A percentile compares a stretch with the other conserved stretches of the same genome.
These are phyloP conservation scores for Poecilia latipinna DNA, from an alignment of 2,113 vertebrate species.

Conservation along the genomic window DNA sequence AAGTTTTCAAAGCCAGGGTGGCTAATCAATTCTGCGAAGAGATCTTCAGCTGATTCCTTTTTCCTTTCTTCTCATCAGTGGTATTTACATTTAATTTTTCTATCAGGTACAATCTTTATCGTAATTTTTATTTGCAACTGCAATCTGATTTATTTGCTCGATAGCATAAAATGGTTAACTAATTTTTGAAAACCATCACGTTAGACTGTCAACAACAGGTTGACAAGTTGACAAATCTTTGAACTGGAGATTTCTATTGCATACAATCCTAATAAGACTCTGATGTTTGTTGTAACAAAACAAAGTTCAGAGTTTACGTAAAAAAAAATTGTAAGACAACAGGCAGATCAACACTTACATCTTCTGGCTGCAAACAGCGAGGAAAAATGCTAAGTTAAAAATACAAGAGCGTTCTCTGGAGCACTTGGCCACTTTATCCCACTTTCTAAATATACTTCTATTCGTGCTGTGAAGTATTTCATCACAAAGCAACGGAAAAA, in stretches of 20 bases:
- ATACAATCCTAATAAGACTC: no score
- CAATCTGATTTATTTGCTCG: not conserved
- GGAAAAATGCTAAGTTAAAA: slow-evolving; percentile 1
- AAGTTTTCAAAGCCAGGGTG: slow-evolving; percentile 1
- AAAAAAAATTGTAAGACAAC: no score
- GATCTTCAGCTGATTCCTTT: not conserved
- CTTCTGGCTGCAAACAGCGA: no score
- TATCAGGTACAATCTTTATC: no score
- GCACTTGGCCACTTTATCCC: not conserved
- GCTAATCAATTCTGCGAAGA: not conserved
- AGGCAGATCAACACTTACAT: no score
- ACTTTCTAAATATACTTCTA: slow-evolving; percentile 40
- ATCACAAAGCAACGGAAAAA: slow-evolving; percentile 44
- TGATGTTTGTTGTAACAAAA: no score
- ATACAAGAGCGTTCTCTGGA: not conserved
- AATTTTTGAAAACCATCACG: not conserved
- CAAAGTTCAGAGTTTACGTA: no score
- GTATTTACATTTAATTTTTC: not conserved
- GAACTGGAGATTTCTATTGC: not conserved
- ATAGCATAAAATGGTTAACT: not conserved
- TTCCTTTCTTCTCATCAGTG: not conserved
- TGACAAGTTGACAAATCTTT: not conserved
- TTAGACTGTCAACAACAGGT: no score
- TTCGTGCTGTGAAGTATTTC: slow-evolving; percentile 39
- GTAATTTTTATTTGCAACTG: not conserved